Evolutionary conservation across 1,140 invertebrate genomes (phyloP).

Genomic region (Brachionus rotundiformis): DNA sequence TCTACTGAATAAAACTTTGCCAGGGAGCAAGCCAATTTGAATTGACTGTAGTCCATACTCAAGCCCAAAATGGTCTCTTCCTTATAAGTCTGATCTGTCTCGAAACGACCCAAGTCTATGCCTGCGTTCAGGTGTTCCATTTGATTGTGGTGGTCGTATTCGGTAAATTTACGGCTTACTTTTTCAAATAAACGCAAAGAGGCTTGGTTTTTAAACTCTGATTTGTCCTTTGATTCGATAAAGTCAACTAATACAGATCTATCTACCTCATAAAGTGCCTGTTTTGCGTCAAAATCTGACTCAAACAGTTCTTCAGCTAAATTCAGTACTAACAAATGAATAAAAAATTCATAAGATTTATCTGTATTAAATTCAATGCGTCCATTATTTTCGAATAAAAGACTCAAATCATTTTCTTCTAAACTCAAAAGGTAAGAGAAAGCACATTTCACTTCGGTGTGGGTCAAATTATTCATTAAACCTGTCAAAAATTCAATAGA

Average conservation of each 20-base stretch:
- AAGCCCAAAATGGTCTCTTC: constrained; percentile 40
- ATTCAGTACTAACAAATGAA: constrained; percentile 17
- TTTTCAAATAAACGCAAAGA: not conserved
- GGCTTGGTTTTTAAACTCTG: not conserved
- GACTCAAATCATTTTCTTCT: not conserved
- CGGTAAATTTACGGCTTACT: constrained; percentile 7
- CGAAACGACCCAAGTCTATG: constrained; percentile 41
- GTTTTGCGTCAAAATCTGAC: not conserved
- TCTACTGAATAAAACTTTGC: constrained; percentile 41
- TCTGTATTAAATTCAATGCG: not conserved
- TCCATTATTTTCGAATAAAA: not conserved
- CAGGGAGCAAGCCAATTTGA: constrained; percentile 44
- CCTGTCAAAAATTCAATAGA: not conserved
- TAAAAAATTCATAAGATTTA: constrained; percentile 37
- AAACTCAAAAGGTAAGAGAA: constrained; percentile 23
- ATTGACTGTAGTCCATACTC: constrained; percentile 13
- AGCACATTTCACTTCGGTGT: not conserved
- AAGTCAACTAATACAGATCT: not conserved
- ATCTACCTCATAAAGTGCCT: not conserved
- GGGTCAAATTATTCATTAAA: not conserved
- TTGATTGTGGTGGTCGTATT: constrained; percentile 35
- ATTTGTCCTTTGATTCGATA: not conserved
- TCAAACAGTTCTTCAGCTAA: not conserved
- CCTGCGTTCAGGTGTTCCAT: constrained; percentile 31
- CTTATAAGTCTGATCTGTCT: constrained; percentile 43